Percentiles rank a stretch among this genome's conserved stretches.
Evolutionary conservation across 2,797 vertebrate genomes (phyloP).

Genomic region (Oreochromis mossambicus): DNA sequence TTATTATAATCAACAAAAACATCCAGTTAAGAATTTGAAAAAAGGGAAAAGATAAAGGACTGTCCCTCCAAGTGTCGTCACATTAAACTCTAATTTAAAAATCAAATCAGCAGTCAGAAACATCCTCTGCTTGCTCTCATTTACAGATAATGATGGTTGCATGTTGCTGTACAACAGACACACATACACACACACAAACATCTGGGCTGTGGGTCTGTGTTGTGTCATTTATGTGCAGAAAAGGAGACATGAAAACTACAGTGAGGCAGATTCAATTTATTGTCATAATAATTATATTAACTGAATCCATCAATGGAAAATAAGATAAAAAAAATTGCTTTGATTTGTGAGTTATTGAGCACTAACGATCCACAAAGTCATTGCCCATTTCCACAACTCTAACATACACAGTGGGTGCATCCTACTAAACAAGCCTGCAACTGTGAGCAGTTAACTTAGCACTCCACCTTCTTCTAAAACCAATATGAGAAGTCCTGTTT

Average conservation of each 20-base stretch:
- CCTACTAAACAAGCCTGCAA: background rate
- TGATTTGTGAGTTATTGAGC: background rate
- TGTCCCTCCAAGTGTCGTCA: background rate
- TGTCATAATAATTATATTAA: background rate
- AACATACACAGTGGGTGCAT: background rate
- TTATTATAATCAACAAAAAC: background rate
- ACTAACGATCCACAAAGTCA: background rate
- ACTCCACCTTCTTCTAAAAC: background rate
- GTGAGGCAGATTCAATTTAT: background rate
- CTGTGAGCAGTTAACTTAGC: background rate
- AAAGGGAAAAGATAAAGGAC: background rate
- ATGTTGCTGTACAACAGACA: background rate
- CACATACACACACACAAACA: background rate
- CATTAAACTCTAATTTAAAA: background rate
- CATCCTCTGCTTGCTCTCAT: background rate
- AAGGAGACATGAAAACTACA: background rate
- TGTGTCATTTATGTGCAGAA: background rate
- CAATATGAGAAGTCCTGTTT: background rate
- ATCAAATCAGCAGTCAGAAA: background rate
- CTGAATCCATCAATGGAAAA: background rate
- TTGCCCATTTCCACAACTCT: background rate
- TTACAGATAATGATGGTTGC: background rate
- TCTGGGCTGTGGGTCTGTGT: background rate
- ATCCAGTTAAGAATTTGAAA: background rate
- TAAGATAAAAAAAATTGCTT: background rate